These are phyloP conservation scores for Scaptomyza reducta DNA, from an alignment of 2,888 invertebrate genomes.

Conservation along the genomic window DNA sequence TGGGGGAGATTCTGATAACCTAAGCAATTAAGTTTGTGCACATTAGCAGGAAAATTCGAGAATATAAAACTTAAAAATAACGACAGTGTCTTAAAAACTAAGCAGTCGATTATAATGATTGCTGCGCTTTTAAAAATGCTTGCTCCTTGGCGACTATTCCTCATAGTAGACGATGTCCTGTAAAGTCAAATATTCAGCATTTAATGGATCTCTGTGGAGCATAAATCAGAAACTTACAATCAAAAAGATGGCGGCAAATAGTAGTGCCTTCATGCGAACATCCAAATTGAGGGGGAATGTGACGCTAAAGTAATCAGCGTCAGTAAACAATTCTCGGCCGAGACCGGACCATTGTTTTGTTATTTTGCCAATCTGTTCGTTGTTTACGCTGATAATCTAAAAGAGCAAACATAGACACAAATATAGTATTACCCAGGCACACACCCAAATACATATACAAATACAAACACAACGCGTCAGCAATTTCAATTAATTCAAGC, in stretches of 20 bases:
- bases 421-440: constrained; percentile 26
- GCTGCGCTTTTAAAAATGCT: constrained; percentile 3
- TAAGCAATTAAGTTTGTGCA: constrained; percentile 10
- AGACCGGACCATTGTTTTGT: constrained; percentile 94
- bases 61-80: constrained; percentile 26
- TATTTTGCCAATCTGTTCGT: constrained; percentile 91
- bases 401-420: constrained; percentile 49
- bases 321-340: constrained; percentile 90
- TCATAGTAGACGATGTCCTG: constrained; percentile 54
- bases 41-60: constrained; percentile 15
- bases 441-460: neutral
- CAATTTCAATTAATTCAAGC: constrained; percentile 49
- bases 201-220: neutral
- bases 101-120: constrained; percentile 44
- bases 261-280: constrained; percentile 90
- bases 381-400: constrained; percentile 90
- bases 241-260: constrained; percentile 90
- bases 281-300: constrained; percentile 94
- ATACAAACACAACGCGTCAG: constrained; percentile 3
- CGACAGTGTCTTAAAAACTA: constrained; percentile 35
- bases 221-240: constrained; percentile 86
- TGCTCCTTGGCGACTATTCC: constrained; percentile 23
- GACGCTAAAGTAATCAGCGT: constrained; percentile 93
- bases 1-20: constrained; percentile 39
- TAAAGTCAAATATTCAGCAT: neutral